Evolutionary conservation across 2,113 vertebrate species (phyloP).

Genomic region (Vidua chalybeata): DNA sequence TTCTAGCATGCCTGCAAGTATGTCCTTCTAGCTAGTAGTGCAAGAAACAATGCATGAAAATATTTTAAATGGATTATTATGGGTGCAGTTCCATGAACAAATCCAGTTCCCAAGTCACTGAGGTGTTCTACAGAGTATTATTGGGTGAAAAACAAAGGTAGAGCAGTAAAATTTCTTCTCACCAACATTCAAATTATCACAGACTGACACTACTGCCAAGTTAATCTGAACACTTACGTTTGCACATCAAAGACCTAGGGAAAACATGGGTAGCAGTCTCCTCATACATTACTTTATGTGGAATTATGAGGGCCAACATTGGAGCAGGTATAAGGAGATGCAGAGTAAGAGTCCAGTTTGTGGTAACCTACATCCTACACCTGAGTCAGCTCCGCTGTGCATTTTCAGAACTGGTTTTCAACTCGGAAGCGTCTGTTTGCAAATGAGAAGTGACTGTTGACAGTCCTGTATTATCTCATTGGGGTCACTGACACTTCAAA

Average conservation of each 20-base stretch:
- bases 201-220: not conserved
- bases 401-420: slow-evolving; percentile 26
- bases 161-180: not conserved
- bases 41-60: not conserved
- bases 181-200: not conserved
- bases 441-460: not conserved
- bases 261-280: not conserved
- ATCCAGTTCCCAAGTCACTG: not conserved
- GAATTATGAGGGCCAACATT: not conserved
- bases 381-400: not conserved
- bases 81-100: not conserved
- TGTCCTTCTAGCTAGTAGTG: not conserved
- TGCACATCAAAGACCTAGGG: not conserved
- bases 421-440: not conserved
- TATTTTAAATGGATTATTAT: not conserved
- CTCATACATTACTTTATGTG: not conserved
- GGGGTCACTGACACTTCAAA: slow-evolving; percentile 14
- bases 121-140: not conserved
- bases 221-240: not conserved
- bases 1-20: not conserved
- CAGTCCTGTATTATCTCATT: not conserved
- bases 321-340: not conserved
- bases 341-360: not conserved
- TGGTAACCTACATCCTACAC: not conserved
- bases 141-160: not conserved